Evolutionary conservation across 2,797 vertebrate genomes (phyloP).

Genomic region (Rhinichthys osculus): DNA sequence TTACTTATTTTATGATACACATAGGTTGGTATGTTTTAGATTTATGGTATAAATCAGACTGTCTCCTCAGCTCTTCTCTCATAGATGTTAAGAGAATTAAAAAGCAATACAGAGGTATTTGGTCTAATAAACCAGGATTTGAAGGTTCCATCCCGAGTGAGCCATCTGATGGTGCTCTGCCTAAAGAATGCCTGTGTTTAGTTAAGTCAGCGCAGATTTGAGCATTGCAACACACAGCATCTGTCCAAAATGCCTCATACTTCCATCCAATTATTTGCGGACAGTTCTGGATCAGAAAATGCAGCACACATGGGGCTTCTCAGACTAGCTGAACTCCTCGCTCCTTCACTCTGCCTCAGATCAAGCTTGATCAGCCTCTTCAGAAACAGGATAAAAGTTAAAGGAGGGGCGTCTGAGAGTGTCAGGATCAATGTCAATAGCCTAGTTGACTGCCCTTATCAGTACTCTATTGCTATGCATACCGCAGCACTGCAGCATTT

Average conservation of each 20-base stretch:
- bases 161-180: slow-evolving; percentile 15
- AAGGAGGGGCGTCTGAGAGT: slow-evolving; percentile 38
- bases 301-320: slow-evolving; percentile 9
- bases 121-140: slow-evolving; percentile 10
- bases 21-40: neutral
- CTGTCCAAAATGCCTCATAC: slow-evolving; percentile 42
- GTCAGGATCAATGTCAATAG: slow-evolving; percentile 49
- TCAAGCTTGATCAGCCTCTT: slow-evolving; percentile 41
- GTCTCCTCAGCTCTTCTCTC: neutral
- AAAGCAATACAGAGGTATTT: neutral
- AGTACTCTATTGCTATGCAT: slow-evolving; percentile 42
- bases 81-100: neutral
- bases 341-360: slow-evolving; percentile 19
- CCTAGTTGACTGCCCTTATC: slow-evolving; percentile 41
- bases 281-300: slow-evolving; percentile 41
- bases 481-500: slow-evolving; percentile 35
- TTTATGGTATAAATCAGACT: neutral
- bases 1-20: slow-evolving; percentile 1
- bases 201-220: slow-evolving; percentile 38
- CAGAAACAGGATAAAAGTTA: slow-evolving; percentile 43
- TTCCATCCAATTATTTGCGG: slow-evolving; percentile 38
- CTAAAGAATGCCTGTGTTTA: slow-evolving; percentile 23
- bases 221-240: slow-evolving; percentile 43
- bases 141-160: neutral
- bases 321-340: slow-evolving; percentile 23